Conservation (phyloP, 2,797 vertebrate genomes). For the Acanthurus lineatus region DNA sequence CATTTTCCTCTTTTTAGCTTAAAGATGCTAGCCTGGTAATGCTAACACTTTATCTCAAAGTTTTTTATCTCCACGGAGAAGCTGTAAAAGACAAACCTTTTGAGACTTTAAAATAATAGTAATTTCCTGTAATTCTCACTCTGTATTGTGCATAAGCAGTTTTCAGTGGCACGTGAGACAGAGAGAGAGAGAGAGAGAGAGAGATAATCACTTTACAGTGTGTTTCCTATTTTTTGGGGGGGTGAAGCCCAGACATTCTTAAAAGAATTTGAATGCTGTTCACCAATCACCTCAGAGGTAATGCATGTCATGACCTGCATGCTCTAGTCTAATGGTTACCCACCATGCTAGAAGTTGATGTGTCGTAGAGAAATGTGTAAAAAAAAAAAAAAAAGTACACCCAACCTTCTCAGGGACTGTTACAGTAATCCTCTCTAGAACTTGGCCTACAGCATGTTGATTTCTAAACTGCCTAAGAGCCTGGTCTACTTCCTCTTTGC, state of each 20-base stretch:
- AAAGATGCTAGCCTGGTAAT: constrained; percentile 65
- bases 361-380: constrained; percentile 77
- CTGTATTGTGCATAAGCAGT: constrained; percentile 48
- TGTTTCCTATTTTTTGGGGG: constrained; percentile 47
- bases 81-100: constrained; percentile 59
- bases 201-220: constrained; percentile 61
- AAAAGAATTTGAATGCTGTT: constrained; percentile 74
- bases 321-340: constrained; percentile 84
- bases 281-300: constrained; percentile 78
- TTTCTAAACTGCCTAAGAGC: constrained; percentile 76
- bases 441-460: constrained; percentile 76
- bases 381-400: constrained; percentile 60
- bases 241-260: constrained; percentile 56
- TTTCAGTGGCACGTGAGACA: constrained; percentile 37
- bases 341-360: constrained; percentile 81
- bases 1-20: constrained; percentile 56
- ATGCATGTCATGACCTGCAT: constrained; percentile 84
- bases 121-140: constrained; percentile 52
- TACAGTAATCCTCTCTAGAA: constrained; percentile 76
- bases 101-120: constrained; percentile 54
- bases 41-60: constrained; percentile 49
- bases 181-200: constrained; percentile 27
- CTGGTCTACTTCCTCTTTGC: constrained; percentile 80
- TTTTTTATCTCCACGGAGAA: constrained; percentile 52
- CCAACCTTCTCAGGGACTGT: constrained; percentile 84